Conservation (phyloP, 2,113 vertebrate species). For the Sinocyclocheilus anshuiensis region DNA sequence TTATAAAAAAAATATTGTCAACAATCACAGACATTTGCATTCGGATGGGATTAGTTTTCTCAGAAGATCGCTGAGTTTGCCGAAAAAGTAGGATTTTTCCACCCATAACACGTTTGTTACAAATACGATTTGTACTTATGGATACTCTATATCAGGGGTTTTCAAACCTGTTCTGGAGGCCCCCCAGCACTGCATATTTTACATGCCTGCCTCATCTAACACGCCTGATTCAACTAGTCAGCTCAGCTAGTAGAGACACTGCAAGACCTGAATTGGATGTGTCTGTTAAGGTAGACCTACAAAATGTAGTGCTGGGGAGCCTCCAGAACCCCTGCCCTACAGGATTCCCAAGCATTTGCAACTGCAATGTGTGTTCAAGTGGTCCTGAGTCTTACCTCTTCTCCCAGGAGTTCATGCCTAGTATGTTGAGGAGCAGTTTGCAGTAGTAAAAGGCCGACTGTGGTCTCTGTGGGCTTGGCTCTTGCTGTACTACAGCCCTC, state of each 20-base stretch:
- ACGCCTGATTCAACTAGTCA: neutral
- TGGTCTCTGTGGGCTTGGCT: slow-evolving; percentile 86
- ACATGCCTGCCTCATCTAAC: neutral
- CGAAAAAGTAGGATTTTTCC: too few species aligned
- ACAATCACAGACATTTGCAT: too few species aligned
- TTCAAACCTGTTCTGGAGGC: neutral
- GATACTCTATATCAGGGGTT: neutral
- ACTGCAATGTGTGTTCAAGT: neutral
- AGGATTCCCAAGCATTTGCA: neutral
- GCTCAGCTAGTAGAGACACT: neutral
- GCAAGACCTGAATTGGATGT: neutral
- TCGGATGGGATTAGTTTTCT: too few species aligned
- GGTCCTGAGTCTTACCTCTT: slow-evolving; percentile 83
- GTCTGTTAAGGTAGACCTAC: neutral
- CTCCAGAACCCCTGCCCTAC: neutral
- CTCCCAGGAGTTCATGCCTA: slow-evolving; percentile 99
- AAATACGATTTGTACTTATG: neutral
- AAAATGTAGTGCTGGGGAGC: neutral
- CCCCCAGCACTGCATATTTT: neutral
- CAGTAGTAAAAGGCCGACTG: slow-evolving; percentile 98
- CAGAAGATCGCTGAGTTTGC: too few species aligned
- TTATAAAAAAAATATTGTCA: too few species aligned
- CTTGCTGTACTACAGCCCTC: slow-evolving; percentile 87
- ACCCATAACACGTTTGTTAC: neutral
- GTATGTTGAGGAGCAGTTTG: slow-evolving; percentile 94